Conservation (phyloP, 2,888 invertebrate species). For the Norana najaformis region DNA sequence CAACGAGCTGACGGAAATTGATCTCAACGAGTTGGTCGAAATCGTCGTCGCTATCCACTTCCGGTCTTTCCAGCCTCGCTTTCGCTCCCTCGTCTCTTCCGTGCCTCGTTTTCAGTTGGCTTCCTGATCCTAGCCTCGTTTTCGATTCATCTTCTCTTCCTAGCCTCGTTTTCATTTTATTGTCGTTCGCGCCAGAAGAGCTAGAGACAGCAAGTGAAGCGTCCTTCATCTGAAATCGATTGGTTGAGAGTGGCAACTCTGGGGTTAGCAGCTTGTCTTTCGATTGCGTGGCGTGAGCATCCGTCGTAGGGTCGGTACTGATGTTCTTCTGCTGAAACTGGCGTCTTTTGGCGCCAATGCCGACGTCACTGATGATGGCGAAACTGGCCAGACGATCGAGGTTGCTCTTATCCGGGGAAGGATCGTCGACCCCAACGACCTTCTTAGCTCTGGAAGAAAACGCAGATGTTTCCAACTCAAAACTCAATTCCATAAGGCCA, state of each 20-base stretch:
- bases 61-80: background rate
- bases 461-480: background rate
- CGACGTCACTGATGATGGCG: constrained; percentile 24
- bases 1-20: background rate
- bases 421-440: background rate
- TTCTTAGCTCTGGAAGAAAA: background rate
- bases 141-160: background rate
- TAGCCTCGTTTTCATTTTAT: background rate
- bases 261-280: background rate
- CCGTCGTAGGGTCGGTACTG: background rate
- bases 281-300: background rate
- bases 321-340: constrained; percentile 16
- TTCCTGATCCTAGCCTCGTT: background rate
- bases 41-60: constrained; percentile 14
- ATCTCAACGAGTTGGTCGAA: background rate
- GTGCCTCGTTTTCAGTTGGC: background rate
- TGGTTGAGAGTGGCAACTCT: background rate
- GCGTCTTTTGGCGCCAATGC: constrained; percentile 21
- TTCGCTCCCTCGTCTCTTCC: background rate
- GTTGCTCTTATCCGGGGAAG: background rate
- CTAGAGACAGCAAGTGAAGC: background rate
- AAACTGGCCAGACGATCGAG: constrained; percentile 23
- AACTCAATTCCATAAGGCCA: background rate
- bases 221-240: background rate
- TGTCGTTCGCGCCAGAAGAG: background rate